Base-by-base conservation (phyloP, 37 sponge, comb jelly and placozoan genomes). In the Ephydatia muelleri region DNA sequence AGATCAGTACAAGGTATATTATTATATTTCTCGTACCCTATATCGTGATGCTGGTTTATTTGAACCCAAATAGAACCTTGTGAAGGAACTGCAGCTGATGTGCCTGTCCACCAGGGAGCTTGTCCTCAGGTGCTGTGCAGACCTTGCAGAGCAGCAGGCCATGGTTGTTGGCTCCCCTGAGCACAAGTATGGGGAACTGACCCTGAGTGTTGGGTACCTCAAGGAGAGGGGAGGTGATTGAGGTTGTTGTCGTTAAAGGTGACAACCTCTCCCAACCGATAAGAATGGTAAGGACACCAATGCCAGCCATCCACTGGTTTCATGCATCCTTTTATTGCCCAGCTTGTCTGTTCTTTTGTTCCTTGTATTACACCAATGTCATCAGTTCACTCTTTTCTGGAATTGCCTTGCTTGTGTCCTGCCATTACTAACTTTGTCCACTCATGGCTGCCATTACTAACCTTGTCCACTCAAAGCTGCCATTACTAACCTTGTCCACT, bases 181-280 rank as follows among this genome's bases (percentile, higher is more conserved):
- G 22, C 49, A 70, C 26, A 48, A n/a, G 36, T 31, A 72, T 34
- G 89, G 89, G 25, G 38, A 48, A 2, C 73, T 83, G 9, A 65
- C 67, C 19, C 37, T 88, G 31, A 88, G 84, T 32, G 49, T 82
- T 14, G 43, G 70, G 23, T 88, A 88, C 73, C 38, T 67, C 38
- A 65, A 37, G n/a, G 72, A 88, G 13, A 78, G 37, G 74, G n/a
- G 28, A 9, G 37, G 48, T 21, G 12, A 64, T 88, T 26, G 67
- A 82, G 14, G 83, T 83, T 0, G n/a, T 49, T n/a, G 39, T 88
- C 27, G 47, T 88, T 5, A 73, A 76, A 21, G 89, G 38, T 2
- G 9, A 48, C 27, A 23, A 34, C n/a, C 72, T 88, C 22, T 84
- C 89, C 84, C 48, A 49, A 32, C 78, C 65, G 89, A 88, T 66